Percentiles rank a stretch among this genome's conserved stretches.
phyloP scores from a whole-genome alignment of 1,140 invertebrate genomes.

The Limonius californicus region DNA sequence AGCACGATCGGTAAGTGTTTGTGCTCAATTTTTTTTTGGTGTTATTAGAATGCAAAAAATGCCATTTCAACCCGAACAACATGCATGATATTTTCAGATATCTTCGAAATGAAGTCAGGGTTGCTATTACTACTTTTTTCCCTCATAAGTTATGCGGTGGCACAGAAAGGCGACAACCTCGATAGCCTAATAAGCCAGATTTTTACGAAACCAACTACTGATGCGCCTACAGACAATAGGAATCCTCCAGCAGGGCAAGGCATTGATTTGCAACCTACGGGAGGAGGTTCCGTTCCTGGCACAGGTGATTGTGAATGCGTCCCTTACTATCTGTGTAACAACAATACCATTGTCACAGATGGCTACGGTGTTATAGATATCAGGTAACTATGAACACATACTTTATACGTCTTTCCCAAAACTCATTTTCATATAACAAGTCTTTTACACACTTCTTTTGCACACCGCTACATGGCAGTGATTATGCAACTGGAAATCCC shows the following conservation, averaged over 20 bases:
- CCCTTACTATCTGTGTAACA: constrained; percentile 66
- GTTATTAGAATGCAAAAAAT: no score
- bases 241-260: not conserved
- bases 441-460: not conserved
- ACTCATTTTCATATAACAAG: not conserved
- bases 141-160: no score
- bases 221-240: not conserved
- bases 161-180: not conserved
- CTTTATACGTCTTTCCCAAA: no score
- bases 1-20: no score
- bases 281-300: constrained; percentile 32
- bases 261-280: constrained; percentile 19
- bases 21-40: no score
- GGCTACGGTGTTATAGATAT: constrained; percentile 76
- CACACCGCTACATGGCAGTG: not conserved
- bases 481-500: not conserved
- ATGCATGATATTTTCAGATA: no score
- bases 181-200: not conserved
- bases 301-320: constrained; percentile 52
- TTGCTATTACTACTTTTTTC: no score
- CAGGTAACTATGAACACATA: constrained; percentile 44
- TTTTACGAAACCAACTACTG: not conserved
- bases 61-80: no score
- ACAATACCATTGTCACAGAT: constrained; percentile 62
- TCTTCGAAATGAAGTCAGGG: no score